Percentiles rank a stretch among this genome's conserved stretches.
Conservation (phyloP, 1,140 invertebrate genomes). For the Eufriesea mexicana region DNA sequence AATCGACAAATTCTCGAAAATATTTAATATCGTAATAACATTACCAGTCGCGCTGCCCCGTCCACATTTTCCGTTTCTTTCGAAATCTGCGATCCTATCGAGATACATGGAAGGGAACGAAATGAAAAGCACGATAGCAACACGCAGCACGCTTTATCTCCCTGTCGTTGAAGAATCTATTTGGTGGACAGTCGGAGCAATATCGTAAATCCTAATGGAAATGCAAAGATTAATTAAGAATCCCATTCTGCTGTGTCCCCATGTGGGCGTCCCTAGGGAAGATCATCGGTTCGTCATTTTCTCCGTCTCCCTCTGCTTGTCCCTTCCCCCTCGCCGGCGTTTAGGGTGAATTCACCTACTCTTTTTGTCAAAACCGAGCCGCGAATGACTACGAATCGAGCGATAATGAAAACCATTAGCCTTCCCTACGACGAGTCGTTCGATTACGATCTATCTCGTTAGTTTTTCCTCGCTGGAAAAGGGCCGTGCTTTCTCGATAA, state of each 20-base stretch:
- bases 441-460: neutral
- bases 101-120: neutral
- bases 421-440: constrained; percentile 10
- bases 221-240: constrained; percentile 80
- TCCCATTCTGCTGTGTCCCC: constrained; percentile 68
- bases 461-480: neutral
- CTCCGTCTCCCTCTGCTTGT: constrained; percentile 47
- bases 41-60: too few species aligned
- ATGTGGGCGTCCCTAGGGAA: constrained; percentile 71
- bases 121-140: constrained; percentile 38
- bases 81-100: constrained; percentile 14
- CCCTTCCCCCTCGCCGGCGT: constrained; percentile 19
- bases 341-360: constrained; percentile 55
- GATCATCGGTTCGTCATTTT: constrained; percentile 69
- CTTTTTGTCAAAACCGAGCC: constrained; percentile 23
- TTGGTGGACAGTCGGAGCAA: constrained; percentile 64
- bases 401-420: constrained; percentile 48
- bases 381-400: constrained; percentile 28
- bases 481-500: too few species aligned
- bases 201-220: constrained; percentile 77
- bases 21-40: neutral
- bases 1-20: neutral
- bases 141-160: constrained; percentile 55
- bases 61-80: neutral
- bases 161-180: constrained; percentile 65